These are phyloP conservation scores for Archaeoteleia sp. DNA, from an alignment of 2,888 invertebrate genomes.

Conservation along the genomic window DNA sequence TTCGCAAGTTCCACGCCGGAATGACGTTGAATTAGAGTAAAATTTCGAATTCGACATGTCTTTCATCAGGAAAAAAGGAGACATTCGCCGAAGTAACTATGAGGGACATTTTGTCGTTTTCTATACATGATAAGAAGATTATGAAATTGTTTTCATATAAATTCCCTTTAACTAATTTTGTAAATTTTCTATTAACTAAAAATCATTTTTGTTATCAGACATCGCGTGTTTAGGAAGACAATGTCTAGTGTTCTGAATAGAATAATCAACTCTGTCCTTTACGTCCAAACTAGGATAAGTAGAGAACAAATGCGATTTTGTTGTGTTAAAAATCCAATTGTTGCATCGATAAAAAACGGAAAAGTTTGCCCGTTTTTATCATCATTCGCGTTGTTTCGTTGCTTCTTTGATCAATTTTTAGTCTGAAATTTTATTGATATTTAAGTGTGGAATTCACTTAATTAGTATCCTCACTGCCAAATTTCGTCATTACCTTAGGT, in stretches of 20 bases:
- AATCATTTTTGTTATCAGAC: conserved; percentile 24
- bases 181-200: conserved; percentile 45
- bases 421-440: conserved; percentile 24
- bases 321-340: conserved; percentile 8
- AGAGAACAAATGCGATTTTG: conserved; percentile 31
- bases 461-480: conserved; percentile 56
- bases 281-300: conserved; percentile 40
- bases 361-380: conserved; percentile 5
- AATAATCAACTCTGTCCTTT: conserved; percentile 33
- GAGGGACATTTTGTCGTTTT: conserved; percentile 40
- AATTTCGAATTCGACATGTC: conserved; percentile 18
- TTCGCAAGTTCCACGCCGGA: conserved; percentile 18
- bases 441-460: conserved; percentile 26
- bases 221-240: conserved; percentile 21
- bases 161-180: conserved; percentile 30
- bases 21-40: conserved; percentile 12
- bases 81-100: conserved; percentile 28
- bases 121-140: conserved; percentile 13
- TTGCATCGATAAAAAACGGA: conserved; percentile 9
- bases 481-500: conserved; percentile 40
- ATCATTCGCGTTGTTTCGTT: conserved; percentile 19
- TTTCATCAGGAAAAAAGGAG: conserved; percentile 22
- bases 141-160: conserved; percentile 3
- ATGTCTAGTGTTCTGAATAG: conserved; percentile 30
- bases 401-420: conserved; percentile 18